These are phyloP conservation scores for Trachymyrmex cornetzi DNA, from an alignment of 1,140 invertebrate genomes.

Conservation along the genomic window DNA sequence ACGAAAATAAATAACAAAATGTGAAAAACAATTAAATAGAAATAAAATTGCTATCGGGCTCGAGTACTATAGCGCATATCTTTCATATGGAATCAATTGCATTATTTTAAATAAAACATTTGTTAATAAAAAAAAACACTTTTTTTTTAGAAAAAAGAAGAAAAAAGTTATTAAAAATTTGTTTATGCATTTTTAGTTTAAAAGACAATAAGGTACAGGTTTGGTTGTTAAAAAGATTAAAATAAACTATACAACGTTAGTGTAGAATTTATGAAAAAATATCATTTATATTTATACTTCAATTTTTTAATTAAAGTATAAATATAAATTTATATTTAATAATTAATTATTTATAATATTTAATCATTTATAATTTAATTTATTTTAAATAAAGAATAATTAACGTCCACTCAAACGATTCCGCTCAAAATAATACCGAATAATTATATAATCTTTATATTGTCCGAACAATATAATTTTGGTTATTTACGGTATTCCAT, in stretches of 20 bases:
- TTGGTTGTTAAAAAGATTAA: not conserved
- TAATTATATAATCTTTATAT: slow-evolving; percentile 40
- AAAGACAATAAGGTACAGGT: not conserved
- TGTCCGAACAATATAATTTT: slow-evolving; percentile 15
- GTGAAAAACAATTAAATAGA: slow-evolving; percentile 39
- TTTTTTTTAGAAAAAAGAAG: no score
- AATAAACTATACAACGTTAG: not conserved
- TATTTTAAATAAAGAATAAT: slow-evolving; percentile 46
- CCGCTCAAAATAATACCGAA: slow-evolving; percentile 29
- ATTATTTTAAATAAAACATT: slow-evolving; percentile 9
- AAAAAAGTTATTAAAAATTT: not conserved
- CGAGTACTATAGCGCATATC: slow-evolving; percentile 37
- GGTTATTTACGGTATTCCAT: slow-evolving; percentile 44
- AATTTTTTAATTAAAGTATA: no score
- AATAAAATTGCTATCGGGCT: slow-evolving; percentile 57
- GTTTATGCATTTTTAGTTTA: not conserved
- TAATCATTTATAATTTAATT: not conserved
- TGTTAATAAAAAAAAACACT: not conserved
- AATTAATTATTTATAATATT: no score
- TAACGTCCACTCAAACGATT: not conserved
- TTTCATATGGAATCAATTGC: slow-evolving; percentile 67
- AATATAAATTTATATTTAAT: no score
- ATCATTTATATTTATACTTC: not conserved
- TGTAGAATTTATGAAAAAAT: not conserved
- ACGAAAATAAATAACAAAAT: slow-evolving; percentile 46